Evolutionary conservation across 1,140 invertebrate genomes (phyloP).

Genomic region (Drosophila arizonae): DNA sequence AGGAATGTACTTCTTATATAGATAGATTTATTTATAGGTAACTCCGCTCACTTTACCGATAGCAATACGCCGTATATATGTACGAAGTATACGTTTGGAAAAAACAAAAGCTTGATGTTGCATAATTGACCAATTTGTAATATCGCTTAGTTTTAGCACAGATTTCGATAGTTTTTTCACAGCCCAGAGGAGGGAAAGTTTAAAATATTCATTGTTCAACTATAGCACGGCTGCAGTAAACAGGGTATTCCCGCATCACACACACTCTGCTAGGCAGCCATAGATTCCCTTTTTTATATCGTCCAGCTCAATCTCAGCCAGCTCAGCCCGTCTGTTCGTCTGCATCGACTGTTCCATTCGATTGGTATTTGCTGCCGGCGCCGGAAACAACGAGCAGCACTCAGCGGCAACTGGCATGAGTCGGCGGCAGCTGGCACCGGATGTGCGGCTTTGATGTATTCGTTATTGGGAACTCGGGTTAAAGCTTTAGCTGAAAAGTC

Average conservation of each 20-base stretch:
- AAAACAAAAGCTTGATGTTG: no score
- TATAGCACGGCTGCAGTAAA: background rate
- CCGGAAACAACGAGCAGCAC: slow-evolving; percentile 72
- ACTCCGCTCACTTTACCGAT: no score
- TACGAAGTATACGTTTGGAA: no score
- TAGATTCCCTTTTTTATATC: slow-evolving; percentile 58
- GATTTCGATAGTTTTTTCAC: background rate
- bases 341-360: slow-evolving; percentile 49
- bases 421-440: slow-evolving; percentile 35
- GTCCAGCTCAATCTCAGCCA: slow-evolving; percentile 65
- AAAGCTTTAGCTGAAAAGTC: slow-evolving; percentile 2
- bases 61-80: no score
- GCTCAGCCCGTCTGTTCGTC: background rate
- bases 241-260: background rate
- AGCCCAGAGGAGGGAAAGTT: no score
- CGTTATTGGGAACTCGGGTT: background rate
- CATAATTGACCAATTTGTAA: no score
- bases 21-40: no score
- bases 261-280: background rate
- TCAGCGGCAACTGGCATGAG: slow-evolving; percentile 54
- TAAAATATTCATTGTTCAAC: background rate
- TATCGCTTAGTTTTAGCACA: no score
- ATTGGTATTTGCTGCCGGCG: slow-evolving; percentile 60
- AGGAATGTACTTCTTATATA: no score
- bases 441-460: slow-evolving; percentile 51